Percentiles rank a stretch among this genome's conserved stretches.
phyloP scores from a whole-genome alignment of 2,113 vertebrate genomes.

The Marmota monax region DNA sequence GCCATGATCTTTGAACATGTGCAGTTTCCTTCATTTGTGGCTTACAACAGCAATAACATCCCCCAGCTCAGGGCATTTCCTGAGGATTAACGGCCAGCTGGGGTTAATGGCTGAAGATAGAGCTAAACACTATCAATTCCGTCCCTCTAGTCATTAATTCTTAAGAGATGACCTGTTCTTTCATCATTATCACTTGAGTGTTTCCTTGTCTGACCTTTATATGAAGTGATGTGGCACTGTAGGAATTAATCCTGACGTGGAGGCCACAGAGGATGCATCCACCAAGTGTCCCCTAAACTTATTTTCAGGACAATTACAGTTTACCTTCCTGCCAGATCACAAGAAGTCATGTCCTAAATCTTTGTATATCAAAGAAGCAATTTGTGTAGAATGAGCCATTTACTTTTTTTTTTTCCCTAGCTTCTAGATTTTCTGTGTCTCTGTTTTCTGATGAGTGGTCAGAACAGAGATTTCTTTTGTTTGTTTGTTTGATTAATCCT shows the following conservation, averaged over 20 bases:
- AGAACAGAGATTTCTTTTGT: conserved; percentile 18
- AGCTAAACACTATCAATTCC: conserved; percentile 77
- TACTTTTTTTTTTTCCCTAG: not conserved
- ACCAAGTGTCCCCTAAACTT: not conserved
- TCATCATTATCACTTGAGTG: conserved; percentile 74
- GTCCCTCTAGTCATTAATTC: conserved; percentile 79
- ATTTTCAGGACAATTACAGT: conserved; percentile 36
- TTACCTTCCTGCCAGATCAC: not conserved
- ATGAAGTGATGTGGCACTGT: conserved; percentile 72
- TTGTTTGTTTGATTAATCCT: conserved; percentile 2
- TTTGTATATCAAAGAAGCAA: not conserved
- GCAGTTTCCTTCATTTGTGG: conserved; percentile 61
- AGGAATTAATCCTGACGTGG: conserved; percentile 58
- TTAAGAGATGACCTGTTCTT: conserved; percentile 75
- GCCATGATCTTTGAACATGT: conserved; percentile 43
- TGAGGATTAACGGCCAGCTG: conserved; percentile 70
- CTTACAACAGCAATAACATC: conserved; percentile 68
- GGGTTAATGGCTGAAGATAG: conserved; percentile 76
- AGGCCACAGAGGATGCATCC: not conserved
- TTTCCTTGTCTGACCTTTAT: conserved; percentile 77
- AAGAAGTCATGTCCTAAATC: not conserved
- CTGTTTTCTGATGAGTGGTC: not conserved
- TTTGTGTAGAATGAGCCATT: not conserved
- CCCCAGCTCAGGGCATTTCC: conserved; percentile 34
- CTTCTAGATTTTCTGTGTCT: not conserved